Conservation (phyloP, 2,797 vertebrate genomes). For the Gila robusta region DNA sequence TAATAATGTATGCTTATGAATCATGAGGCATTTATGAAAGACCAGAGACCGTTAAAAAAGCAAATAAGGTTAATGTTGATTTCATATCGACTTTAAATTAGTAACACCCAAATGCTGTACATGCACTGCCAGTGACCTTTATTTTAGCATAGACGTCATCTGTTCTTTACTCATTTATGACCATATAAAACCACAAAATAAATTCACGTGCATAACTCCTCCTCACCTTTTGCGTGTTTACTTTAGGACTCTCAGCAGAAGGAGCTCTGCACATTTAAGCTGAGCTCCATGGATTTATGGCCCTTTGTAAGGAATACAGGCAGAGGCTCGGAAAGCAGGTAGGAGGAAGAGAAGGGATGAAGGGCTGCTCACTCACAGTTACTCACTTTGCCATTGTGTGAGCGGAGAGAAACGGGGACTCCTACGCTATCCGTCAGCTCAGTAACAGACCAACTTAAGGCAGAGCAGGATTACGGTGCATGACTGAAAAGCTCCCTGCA, state of each 20-base stretch:
- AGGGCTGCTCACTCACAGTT: conserved; percentile 32
- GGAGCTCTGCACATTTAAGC: conserved; percentile 35
- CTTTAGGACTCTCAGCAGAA: conserved; percentile 33
- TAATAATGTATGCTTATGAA: not conserved
- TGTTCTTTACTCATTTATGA: conserved; percentile 54
- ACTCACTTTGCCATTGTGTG: conserved; percentile 25
- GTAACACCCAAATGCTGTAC: conserved; percentile 31
- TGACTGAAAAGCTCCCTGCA: conserved; percentile 47
- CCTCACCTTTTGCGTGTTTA: conserved; percentile 31
- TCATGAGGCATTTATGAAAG: not conserved
- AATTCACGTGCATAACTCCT: conserved; percentile 19
- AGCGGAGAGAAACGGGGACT: conserved; percentile 40
- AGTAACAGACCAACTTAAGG: conserved; percentile 28
- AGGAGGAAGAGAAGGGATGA: conserved; percentile 54
- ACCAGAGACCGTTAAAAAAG: not conserved
- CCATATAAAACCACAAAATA: conserved; percentile 48
- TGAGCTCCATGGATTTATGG: conserved; percentile 1
- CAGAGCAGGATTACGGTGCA: conserved; percentile 49
- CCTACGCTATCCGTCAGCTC: conserved; percentile 53
- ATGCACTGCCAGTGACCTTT: conserved; percentile 27
- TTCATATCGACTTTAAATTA: conserved; percentile 39
- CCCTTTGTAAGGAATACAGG: conserved; percentile 29
- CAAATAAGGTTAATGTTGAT: not conserved
- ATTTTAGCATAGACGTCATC: conserved; percentile 39
- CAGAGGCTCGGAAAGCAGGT: conserved; percentile 37